A percentile compares a stretch with the other conserved stretches of the same genome.
Conservation (phyloP, 2,888 invertebrate genomes). For the Pecten maximus region DNA sequence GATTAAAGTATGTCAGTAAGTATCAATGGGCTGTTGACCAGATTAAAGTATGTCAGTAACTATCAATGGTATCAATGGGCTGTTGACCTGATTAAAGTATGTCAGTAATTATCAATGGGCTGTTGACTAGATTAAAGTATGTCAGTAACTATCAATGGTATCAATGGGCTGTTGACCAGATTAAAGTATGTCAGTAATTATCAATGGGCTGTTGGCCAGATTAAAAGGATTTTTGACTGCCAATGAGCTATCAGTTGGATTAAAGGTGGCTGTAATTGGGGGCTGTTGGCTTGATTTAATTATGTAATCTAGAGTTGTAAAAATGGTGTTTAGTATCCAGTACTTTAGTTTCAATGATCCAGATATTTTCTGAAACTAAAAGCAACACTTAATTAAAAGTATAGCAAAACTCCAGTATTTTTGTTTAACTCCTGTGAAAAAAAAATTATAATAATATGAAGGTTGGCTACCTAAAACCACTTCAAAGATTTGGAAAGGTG, state of each 20-base stretch:
- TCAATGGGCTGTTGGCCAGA: too few species aligned
- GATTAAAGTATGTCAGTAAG: too few species aligned
- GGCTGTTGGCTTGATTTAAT: not conserved
- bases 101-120: not conserved
- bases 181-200: too few species aligned
- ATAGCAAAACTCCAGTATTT: too few species aligned
- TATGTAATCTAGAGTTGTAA: not conserved
- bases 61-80: too few species aligned
- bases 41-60: not conserved
- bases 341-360: not conserved
- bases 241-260: too few species aligned
- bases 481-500: not conserved
- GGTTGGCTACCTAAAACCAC: not conserved
- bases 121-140: not conserved
- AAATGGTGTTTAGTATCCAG: not conserved
- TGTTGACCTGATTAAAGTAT: not conserved
- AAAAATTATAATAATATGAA: not conserved
- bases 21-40: too few species aligned
- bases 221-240: too few species aligned
- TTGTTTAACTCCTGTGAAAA: not conserved
- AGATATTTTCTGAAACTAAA: not conserved
- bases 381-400: not conserved
- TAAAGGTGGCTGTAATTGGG: too few species aligned
- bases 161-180: too few species aligned
- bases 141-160: too few species aligned